phyloP scores from a whole-genome alignment of 2,797 vertebrate species.

The Peromyscus aztecus region DNA sequence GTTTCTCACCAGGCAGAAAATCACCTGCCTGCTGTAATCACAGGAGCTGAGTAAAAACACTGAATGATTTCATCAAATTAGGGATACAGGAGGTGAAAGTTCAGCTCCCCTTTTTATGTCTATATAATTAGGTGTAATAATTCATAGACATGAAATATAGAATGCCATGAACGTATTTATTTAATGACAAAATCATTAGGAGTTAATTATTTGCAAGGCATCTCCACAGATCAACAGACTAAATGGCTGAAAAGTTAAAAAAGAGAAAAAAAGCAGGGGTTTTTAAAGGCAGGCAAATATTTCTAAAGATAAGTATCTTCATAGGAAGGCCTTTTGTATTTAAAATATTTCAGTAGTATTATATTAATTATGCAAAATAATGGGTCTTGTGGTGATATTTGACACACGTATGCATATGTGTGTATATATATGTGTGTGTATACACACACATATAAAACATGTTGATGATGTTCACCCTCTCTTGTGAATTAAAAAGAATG shows the following conservation, averaged over 20 bases:
- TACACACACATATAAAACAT: neutral
- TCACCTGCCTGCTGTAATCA: neutral
- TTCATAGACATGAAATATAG: neutral
- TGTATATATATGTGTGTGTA: neutral
- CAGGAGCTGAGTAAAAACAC: neutral
- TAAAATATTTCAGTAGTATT: neutral
- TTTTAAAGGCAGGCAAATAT: neutral
- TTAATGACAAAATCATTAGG: neutral
- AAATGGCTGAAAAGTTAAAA: neutral
- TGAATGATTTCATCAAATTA: constrained; percentile 1
- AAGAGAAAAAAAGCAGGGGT: neutral
- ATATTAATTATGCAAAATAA: neutral
- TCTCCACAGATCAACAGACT: neutral
- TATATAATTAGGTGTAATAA: neutral
- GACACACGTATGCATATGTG: neutral
- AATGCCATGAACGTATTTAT: neutral
- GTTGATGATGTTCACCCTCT: neutral
- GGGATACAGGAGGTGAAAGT: neutral
- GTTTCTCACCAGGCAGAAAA: neutral
- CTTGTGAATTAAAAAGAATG: neutral
- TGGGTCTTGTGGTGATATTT: neutral
- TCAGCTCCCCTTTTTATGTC: neutral
- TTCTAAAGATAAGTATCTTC: neutral
- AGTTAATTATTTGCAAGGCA: neutral
- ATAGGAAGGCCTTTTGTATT: neutral